Conservation (phyloP, 2,113 vertebrate genomes). For the Macrotus californicus region DNA sequence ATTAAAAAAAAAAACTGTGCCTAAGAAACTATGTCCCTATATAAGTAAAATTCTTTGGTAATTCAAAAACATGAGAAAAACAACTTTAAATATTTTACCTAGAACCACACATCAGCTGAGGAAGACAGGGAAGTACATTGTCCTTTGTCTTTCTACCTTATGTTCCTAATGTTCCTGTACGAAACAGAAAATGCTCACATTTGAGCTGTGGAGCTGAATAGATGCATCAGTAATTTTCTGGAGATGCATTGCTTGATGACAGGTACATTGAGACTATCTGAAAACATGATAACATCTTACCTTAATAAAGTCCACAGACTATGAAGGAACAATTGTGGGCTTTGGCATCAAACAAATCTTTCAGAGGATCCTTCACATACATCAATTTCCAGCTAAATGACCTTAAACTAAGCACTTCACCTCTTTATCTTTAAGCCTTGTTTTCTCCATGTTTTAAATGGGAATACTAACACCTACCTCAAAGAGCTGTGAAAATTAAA, state of each 20-base stretch:
- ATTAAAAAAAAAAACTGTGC: background rate
- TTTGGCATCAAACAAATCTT: background rate
- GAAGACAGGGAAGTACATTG: background rate
- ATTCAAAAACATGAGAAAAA: slow-evolving; percentile 15
- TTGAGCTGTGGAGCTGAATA: background rate
- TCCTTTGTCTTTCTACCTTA: background rate
- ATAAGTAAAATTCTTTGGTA: background rate
- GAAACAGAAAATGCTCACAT: background rate
- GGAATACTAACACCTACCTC: background rate
- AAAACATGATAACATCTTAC: background rate
- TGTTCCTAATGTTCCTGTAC: background rate
- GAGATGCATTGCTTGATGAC: background rate
- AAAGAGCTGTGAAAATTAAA: background rate
- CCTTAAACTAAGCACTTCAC: background rate
- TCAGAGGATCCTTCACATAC: background rate
- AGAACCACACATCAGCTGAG: background rate
- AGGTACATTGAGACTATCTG: background rate
- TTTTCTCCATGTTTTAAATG: background rate
- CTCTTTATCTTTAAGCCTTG: background rate
- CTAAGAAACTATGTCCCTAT: background rate
- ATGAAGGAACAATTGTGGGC: background rate
- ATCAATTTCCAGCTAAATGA: background rate
- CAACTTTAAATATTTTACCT: background rate
- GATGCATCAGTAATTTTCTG: background rate
- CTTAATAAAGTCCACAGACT: background rate